Conservation (phyloP, 2,113 vertebrate species). For the Alligator mississippiensis region DNA sequence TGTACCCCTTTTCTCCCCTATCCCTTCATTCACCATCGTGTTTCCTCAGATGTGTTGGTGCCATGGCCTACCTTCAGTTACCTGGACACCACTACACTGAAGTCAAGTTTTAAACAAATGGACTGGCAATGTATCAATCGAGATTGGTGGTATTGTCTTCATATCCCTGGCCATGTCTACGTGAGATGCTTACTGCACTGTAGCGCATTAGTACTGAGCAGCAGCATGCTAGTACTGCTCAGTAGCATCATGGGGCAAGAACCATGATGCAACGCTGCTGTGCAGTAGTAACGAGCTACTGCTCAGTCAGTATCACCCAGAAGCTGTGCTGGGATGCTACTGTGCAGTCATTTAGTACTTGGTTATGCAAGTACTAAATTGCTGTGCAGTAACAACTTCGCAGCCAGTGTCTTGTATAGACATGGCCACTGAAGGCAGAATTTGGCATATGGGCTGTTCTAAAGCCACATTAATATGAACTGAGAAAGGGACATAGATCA, state of each 20-base stretch:
- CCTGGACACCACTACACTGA: background rate
- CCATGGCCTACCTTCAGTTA: background rate
- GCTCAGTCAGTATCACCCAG: too few relatives aligned
- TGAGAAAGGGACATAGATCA: background rate
- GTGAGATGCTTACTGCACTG: too few relatives aligned
- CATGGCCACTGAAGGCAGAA: background rate
- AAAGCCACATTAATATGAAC: background rate
- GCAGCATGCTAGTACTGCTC: too few relatives aligned
- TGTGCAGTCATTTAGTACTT: too few relatives aligned
- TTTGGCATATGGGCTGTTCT: background rate
- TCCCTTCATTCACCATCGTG: background rate
- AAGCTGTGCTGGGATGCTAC: too few relatives aligned
- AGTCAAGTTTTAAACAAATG: background rate
- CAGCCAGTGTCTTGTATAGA: background rate
- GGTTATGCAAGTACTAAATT: too few relatives aligned
- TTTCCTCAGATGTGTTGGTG: background rate
- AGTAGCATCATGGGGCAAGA: too few relatives aligned
- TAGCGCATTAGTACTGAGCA: too few relatives aligned
- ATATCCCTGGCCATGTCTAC: background rate
- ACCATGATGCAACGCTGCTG: too few relatives aligned
- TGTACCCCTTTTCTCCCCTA: background rate
- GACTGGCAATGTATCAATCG: background rate
- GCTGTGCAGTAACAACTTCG: too few relatives aligned
- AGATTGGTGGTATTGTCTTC: background rate
- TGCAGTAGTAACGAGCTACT: too few relatives aligned